These are phyloP conservation scores for Benthochromis sp. DNA, from an alignment of 2,113 vertebrate genomes.

Conservation along the genomic window DNA sequence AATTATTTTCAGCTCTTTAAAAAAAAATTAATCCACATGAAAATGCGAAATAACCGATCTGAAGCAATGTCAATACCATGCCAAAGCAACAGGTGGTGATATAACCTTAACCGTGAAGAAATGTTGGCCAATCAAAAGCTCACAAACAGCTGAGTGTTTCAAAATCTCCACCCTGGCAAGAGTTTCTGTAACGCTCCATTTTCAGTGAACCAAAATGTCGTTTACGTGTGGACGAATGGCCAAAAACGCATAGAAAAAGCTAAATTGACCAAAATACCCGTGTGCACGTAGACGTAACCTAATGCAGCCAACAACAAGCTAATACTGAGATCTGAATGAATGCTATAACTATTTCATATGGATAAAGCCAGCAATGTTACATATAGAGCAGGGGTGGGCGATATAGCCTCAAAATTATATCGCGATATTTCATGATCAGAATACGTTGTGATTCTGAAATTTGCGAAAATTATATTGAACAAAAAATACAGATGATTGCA, in stretches of 20 bases:
- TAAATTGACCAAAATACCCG: background rate
- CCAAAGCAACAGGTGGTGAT: background rate
- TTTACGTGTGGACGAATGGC: background rate
- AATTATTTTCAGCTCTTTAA: background rate
- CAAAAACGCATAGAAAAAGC: background rate
- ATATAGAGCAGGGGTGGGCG: accelerated
- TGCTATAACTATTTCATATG: background rate
- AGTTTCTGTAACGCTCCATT: background rate
- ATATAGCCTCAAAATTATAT: background rate
- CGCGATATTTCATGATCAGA: background rate
- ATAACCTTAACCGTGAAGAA: background rate
- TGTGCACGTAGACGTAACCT: background rate
- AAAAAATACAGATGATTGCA: background rate
- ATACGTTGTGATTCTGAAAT: accelerated
- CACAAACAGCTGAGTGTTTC: background rate
- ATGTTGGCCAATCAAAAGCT: background rate
- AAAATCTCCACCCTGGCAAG: background rate
- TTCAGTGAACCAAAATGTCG: accelerated
- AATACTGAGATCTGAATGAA: background rate
- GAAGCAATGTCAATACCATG: background rate
- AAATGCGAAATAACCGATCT: background rate
- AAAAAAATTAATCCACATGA: background rate
- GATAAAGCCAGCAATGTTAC: background rate
- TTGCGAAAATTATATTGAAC: background rate
- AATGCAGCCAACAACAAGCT: background rate